A percentile compares a stretch with the other conserved stretches of the same genome.
Evolutionary conservation across 2,113 vertebrate species (phyloP).

Genomic region (Neodontobutis hainanensis): DNA sequence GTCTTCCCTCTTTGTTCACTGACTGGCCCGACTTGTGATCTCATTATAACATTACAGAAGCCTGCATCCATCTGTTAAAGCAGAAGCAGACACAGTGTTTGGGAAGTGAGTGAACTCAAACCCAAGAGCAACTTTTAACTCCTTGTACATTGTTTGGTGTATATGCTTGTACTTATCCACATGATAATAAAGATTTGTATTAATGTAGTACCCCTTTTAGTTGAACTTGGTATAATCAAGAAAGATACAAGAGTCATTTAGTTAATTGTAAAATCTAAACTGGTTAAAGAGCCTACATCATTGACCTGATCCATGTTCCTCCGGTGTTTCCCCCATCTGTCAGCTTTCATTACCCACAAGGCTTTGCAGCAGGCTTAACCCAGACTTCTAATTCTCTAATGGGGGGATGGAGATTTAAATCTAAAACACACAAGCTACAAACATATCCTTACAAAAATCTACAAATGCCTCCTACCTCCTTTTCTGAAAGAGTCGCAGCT

Average conservation of each 20-base stretch:
- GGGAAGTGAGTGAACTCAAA: too few species aligned
- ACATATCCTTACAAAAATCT: constrained; percentile 26
- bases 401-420: constrained; percentile 57
- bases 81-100: not conserved
- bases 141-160: too few species aligned
- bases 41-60: constrained; percentile 49
- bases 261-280: not conserved
- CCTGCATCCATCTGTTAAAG: constrained; percentile 48
- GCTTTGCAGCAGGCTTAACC: constrained; percentile 67
- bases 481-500: constrained; percentile 57
- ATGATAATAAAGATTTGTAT: too few species aligned
- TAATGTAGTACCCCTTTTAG: too few species aligned
- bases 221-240: too few species aligned
- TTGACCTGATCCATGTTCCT: constrained; percentile 26
- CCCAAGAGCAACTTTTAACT: too few species aligned
- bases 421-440: constrained; percentile 37
- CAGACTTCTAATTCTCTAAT: constrained; percentile 50
- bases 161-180: too few species aligned
- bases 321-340: constrained; percentile 51
- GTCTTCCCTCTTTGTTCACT: constrained; percentile 21
- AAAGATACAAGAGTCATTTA: too few species aligned
- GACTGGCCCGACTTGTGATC: constrained; percentile 54
- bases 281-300: not conserved
- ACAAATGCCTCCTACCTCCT: constrained; percentile 58
- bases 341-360: constrained; percentile 65